Base-by-base conservation (phyloP, 2,888 invertebrate genomes). In the Bellardia bayeri region DNA sequence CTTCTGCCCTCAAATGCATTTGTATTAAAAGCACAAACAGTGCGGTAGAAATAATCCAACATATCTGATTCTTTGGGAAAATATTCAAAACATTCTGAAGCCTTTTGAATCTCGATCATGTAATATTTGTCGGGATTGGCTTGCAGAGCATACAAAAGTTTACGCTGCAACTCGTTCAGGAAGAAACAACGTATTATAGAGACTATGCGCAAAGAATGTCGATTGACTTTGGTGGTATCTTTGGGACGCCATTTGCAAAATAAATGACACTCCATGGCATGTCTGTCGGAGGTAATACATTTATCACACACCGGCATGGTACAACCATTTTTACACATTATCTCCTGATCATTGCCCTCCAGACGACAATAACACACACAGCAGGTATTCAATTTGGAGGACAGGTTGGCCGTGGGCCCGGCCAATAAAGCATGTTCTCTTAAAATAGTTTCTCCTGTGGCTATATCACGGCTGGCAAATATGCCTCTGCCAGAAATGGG, bases 401-500 rank as follows among this genome's bases (percentile, higher is more conserved):
- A 93, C 40, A 93, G 92, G 80, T 94, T 94, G 66, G 95, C 94
- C 49, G 96, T 95, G 0, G 97, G 97, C 0, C 97, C 97, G 72
- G 95, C 93, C 79, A 97, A 94, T 58, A 97, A 92, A 0, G 97
- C 96, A 78, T 93, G 94, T 92, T 97, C 97, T 9, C 95, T 94
- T 90, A 96, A 97, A 49, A 97, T 95, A 61, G 96, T 92, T 92
- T 97, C 96, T 42, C 97, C 96, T 8, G 94, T 91, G 74, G 93
- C 91, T 56, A 97, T 95, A 90, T 96, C 95, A 83, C 95, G 94
- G 0, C 93, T 94, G 3, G 97, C 96, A 89, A 97, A 95, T 8
- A 97, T 91, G 9, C 97, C 97, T 45, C 96, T 95, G 6, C 97
- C 97, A 69, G 96, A 95, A 3, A 96, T 91, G n/a, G 93, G 90